Base-by-base conservation (phyloP, 2,113 vertebrate species). In the Hippocampus barbouri region DNA sequence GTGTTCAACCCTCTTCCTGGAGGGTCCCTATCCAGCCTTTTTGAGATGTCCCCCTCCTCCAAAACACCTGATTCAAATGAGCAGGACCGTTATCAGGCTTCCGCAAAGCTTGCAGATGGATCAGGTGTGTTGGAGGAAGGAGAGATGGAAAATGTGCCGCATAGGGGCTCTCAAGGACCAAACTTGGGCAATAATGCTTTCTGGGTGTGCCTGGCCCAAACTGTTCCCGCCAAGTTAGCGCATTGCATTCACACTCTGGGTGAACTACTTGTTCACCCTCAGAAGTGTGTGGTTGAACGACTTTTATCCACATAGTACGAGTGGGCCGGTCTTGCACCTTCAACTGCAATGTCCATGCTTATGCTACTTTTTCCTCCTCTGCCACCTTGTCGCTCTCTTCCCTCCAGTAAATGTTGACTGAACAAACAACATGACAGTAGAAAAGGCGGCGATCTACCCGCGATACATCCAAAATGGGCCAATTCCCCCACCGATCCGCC, bases 381-480 rank as follows among this genome's bases (percentile, higher is more conserved):
- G 47, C 27, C 49, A 9, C 61, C 30, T 59, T 60, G 47, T 38
- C 45, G 68, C 61, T 78, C 54, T 77, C 66, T 68, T 79, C 88
- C 81, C 89, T 90, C 88, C 89, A 90, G 88, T 87, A 86, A 89
- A 90, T 83, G 86, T 79, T 90, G 89, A 91, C 87, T 89, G 88
- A 89, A 86, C 85, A 89, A 91, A 90, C 84, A 84, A 72, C 53
- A 70, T 77, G 76, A 70, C 56, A 74, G 83, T 78, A 81, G 85
- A 90, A 87, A 88, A 91, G 86, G 90, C 89, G 83, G 84, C 91
- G 89, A 91, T 90, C 87, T 81, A 89, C 87, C 87, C 88, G 90
- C 85, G 75, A n/a, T 54, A 88, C 87, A 91, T 92, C 79, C 76
- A 67, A 86, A 92, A 90, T 88, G 79, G 86, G 71, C 78, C 43